Evolutionary conservation across 2,113 vertebrate genomes (phyloP), one percentile per base, ranked within the genome.

Genomic region (Amblyopsis rosae): DNA sequence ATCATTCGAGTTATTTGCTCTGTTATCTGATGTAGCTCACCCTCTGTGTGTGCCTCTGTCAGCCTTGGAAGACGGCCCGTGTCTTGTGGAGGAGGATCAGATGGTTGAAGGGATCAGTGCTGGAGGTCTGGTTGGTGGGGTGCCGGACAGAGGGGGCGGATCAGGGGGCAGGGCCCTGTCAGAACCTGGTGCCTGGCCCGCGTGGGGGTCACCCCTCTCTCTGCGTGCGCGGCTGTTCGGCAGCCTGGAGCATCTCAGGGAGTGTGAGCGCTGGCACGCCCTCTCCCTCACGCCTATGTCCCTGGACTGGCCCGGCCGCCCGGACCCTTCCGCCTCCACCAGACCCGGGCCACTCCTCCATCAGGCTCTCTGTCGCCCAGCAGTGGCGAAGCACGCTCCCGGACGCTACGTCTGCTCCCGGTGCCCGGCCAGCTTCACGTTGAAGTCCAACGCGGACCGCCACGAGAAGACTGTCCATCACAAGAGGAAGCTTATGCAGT

Each of bases 381-480:
- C 67, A 0, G 68, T 67, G 53, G 12, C 19, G 0, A 3, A 78
- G 3, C 56, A 83, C 0, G 61, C 56, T 10, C 78, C 91, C 0
- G 57, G 82, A 0, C 92, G 93, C 81, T 95, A 95, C 90, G 88
- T 85, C 63, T 94, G 95, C 85, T 88, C 93, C 53, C 89, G 88
- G 16, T 95, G 93, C 58, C 91, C 94, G 0, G 90, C 92, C 15
- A 94, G 93, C 89, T 94, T 94, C 90, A 92, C 93, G 0, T 89
- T 93, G 71, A 95, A 94, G 73, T 95, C 93, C 62, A 95, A 94
- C 9, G 90, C 93, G 6, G 93, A 95, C 45, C 92, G 90, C 4
- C 92, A 91, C 0, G 87, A 94, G 64, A 94, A 95, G 87, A 94
- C 93, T 72, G 80, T 92, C 82, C 94, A 94, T 81, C 92, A 81